Evolutionary conservation across 2,888 invertebrate species (phyloP), one percentile per base, ranked within the genome.

Genomic region (Rhingia rostrata): DNA sequence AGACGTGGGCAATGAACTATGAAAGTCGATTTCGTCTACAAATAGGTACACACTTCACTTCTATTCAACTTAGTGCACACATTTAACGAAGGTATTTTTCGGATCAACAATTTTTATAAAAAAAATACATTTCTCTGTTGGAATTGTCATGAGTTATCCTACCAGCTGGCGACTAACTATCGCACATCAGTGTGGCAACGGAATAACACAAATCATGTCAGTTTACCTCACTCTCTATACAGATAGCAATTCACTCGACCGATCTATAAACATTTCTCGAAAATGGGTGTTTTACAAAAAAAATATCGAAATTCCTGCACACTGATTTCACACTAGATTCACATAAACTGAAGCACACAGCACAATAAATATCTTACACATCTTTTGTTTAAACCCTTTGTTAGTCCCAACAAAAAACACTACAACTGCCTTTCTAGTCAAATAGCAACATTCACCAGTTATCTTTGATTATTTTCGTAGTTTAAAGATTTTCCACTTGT

Each of bases 361-460:
- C 49, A 64, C 64, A 49, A 47, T 22, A 14, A n/a, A 58, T 66
- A 54, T 69, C 84, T 84, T 84, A 84, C 84, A 84, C 84, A 84
- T 84, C 74, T 84, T 84, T 75, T 84, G 70, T 80, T 22, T 70
- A 67, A 80, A 79, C 69, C 64, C 66, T 54, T 56, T 66, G 58
- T 45, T 60, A 70, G 45, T 84, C 64, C 53, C 72, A 83, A 74
- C 37, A 84, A 84, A 22, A 22, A 22, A 58, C 35, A 39, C 14
- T 47, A 12, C 12, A 33, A 43, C 33, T 43, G 56, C 14, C 35
- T 37, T 51, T 33, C 2, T 39, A 47, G 9, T 49, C 7, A 4
- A 32, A 4, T 47, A 53, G 43, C 37, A 51, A 53, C 4, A 39
- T 37, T 32, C 22, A 22, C 22, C 22, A 22, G 10, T 49, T 58